Evolutionary conservation across 2,797 vertebrate genomes (phyloP).

Genomic region (Alcedo atthis): DNA sequence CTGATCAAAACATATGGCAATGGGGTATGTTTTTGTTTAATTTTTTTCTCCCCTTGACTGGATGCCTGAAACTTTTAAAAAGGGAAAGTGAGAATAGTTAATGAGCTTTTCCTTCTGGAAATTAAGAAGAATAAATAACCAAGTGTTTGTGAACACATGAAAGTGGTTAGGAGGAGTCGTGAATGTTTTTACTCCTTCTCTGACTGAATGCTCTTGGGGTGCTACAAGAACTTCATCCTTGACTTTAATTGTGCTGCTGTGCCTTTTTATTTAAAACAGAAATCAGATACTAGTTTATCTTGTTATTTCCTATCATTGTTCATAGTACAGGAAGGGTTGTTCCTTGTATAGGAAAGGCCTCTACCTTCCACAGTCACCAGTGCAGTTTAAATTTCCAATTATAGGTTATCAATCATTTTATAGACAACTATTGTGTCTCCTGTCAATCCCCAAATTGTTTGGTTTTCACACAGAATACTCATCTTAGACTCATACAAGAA

Average conservation of each 20-base stretch:
- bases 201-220: neutral
- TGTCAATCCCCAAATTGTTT: neutral
- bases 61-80: conserved; percentile 12
- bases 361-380: neutral
- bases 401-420: neutral
- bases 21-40: neutral
- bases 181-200: neutral
- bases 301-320: neutral
- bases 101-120: conserved; percentile 5
- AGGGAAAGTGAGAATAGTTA: neutral
- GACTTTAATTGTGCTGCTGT: neutral
- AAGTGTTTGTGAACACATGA: neutral
- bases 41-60: neutral
- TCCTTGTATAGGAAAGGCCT: neutral
- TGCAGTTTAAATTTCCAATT: neutral
- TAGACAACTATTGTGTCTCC: neutral
- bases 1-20: conserved; percentile 11
- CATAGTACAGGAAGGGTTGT: neutral
- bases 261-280: neutral
- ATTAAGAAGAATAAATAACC: neutral
- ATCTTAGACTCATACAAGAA: neutral
- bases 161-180: neutral
- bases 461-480: neutral
- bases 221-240: neutral
- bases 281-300: neutral